phyloP scores from a whole-genome alignment of 2,888 invertebrate genomes.

The Amiota mariae region DNA sequence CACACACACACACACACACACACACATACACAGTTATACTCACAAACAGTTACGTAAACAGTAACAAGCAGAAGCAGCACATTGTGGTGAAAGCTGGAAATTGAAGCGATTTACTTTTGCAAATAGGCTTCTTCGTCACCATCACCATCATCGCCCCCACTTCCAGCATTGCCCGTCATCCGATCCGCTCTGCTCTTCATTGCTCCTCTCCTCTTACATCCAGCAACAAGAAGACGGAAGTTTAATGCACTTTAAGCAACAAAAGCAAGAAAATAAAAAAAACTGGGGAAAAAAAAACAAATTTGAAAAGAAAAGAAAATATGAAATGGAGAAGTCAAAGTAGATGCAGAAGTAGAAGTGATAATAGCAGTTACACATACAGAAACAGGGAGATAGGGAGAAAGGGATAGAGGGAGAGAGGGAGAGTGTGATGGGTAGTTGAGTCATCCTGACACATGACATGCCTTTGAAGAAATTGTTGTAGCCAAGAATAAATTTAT shows the following conservation, averaged over 20 bases:
- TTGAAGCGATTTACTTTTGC: conserved; percentile 63
- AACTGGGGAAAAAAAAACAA: conserved; percentile 9
- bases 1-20: conserved; percentile 40
- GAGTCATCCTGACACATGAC: not conserved
- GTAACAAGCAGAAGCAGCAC: not conserved
- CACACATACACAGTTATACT: conserved; percentile 33
- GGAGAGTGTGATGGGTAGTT: too few relatives aligned
- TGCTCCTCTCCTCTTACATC: not conserved
- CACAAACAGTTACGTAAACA: not conserved
- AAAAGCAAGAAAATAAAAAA: conserved; percentile 2
- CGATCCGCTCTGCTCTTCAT: too few relatives aligned
- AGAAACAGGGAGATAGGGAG: not conserved
- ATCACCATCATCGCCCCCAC: too few relatives aligned
- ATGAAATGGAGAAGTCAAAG: too few relatives aligned
- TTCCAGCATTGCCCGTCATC: too few relatives aligned
- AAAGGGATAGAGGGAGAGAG: conserved; percentile 36
- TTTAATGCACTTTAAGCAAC: conserved; percentile 41
- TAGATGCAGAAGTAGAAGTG: too few relatives aligned
- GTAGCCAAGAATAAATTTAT: too few relatives aligned
- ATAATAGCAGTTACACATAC: too few relatives aligned
- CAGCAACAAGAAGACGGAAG: conserved; percentile 28
- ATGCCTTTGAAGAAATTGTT: not conserved
- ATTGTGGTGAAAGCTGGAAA: conserved; percentile 67
- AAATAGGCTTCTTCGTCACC: conserved; percentile 39
- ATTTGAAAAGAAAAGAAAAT: conserved; percentile 10